A percentile compares a stretch with the other conserved stretches of the same genome.
phyloP scores from a whole-genome alignment of 2,113 vertebrate genomes.

The Poicephalus gulielmi region DNA sequence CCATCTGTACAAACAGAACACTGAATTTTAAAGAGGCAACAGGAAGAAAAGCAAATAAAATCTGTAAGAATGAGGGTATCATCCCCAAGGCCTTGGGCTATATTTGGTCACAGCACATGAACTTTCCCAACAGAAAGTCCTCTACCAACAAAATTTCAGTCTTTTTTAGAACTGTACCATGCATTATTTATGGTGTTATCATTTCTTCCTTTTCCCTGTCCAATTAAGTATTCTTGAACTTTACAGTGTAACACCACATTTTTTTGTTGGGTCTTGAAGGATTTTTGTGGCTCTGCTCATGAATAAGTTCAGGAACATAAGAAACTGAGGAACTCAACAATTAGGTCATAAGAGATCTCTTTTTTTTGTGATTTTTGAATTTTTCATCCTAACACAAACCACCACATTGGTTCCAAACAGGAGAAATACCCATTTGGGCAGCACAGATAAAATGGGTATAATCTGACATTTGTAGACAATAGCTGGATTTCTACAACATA shows the following conservation, averaged over 20 bases:
- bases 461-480: not conserved
- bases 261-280: constrained; percentile 17
- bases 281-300: not conserved
- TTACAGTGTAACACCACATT: not conserved
- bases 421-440: not conserved
- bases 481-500: not conserved
- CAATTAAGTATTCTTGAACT: constrained; percentile 39
- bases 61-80: not conserved
- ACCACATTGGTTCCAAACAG: not conserved
- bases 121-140: not conserved
- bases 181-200: constrained; percentile 6
- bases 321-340: not conserved
- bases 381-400: not conserved
- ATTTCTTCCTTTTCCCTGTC: not conserved
- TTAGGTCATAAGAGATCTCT: not conserved
- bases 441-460: not conserved
- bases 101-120: not conserved
- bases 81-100: not conserved
- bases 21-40: not conserved
- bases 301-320: not conserved
- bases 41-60: not conserved
- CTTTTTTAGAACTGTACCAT: not conserved
- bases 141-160: not conserved
- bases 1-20: not conserved
- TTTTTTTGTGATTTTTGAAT: not conserved